phyloP scores from a whole-genome alignment of 1,140 invertebrate genomes.

The Triops longicaudatus region DNA sequence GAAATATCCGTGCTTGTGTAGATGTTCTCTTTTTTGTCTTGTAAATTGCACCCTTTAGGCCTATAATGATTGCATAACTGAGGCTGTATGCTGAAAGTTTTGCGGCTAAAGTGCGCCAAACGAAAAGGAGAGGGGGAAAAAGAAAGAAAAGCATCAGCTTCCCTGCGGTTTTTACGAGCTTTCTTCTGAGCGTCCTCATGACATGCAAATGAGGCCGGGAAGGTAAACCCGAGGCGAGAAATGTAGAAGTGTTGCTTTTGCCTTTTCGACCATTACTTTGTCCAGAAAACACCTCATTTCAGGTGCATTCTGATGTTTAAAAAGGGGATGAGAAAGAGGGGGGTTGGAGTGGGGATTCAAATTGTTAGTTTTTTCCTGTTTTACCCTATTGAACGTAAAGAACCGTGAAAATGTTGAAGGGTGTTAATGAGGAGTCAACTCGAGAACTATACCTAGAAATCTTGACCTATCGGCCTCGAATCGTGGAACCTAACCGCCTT shows the following conservation, averaged over 20 bases:
- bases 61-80: not conserved
- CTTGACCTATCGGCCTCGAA: not conserved
- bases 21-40: not conserved
- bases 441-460: not conserved
- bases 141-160: not conserved
- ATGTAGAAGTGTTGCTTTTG: not conserved
- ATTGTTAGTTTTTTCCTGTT: not conserved
- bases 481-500: not conserved
- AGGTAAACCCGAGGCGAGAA: constrained; percentile 6
- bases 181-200: constrained; percentile 1
- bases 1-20: not conserved
- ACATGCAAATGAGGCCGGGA: not conserved
- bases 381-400: not conserved
- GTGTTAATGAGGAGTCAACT: not conserved
- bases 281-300: not conserved
- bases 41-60: not conserved
- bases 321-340: not conserved
- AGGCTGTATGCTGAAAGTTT: not conserved
- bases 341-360: not conserved
- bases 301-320: not conserved
- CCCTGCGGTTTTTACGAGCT: not conserved
- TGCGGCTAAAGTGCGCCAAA: not conserved
- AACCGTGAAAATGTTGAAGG: constrained; percentile 9
- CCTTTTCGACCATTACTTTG: not conserved
- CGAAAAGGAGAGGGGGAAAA: not conserved